Conservation (phyloP, 2,797 vertebrate species). For the Sternotherus odoratus region DNA sequence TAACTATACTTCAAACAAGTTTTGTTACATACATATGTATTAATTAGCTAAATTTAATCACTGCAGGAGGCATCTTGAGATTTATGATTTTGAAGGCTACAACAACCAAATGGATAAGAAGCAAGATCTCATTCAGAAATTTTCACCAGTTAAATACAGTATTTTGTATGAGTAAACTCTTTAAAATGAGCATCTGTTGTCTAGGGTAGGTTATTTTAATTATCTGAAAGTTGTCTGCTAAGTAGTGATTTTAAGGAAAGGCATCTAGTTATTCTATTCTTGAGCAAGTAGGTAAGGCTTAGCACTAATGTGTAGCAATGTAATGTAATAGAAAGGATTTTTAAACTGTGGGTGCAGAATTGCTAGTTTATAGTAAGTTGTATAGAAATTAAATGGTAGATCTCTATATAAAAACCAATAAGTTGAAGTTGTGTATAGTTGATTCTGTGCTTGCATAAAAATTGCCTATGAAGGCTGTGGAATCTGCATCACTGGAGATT, state of each 20-base stretch:
- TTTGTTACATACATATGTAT: not conserved
- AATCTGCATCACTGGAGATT: too few species aligned
- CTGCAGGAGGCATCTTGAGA: not conserved
- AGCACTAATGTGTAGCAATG: not conserved
- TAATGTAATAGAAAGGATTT: not conserved
- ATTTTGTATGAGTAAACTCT: not conserved
- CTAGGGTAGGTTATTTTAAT: not conserved
- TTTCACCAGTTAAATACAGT: not conserved
- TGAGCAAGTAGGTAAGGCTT: not conserved
- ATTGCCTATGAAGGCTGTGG: too few species aligned
- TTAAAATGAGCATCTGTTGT: not conserved
- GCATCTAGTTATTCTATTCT: accelerated
- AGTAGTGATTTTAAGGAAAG: not conserved
- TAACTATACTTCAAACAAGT: not conserved
- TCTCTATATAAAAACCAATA: not conserved
- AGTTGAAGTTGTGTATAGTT: accelerated
- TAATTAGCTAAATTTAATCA: not conserved
- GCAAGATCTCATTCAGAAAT: not conserved
- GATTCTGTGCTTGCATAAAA: not conserved
- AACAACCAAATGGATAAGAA: not conserved
- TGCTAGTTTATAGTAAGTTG: not conserved
- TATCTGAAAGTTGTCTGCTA: not conserved
- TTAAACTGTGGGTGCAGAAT: not conserved
- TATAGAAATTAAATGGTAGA: not conserved
- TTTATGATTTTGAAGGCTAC: not conserved